Evolutionary conservation across 2,113 vertebrate genomes (phyloP).

Genomic region (Morone saxatilis): DNA sequence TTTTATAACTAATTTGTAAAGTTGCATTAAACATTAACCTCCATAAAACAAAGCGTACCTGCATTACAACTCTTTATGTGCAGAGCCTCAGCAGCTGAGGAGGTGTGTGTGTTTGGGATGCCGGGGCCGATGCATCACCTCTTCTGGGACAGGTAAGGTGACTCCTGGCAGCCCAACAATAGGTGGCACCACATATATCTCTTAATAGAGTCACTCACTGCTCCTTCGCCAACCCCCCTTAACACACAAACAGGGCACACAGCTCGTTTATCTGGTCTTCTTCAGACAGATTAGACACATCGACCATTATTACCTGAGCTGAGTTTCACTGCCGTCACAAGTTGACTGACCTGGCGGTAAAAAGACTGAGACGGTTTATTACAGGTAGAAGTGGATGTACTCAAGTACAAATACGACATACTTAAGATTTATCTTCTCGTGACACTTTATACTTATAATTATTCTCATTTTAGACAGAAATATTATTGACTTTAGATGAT

Average conservation of each 20-base stretch:
- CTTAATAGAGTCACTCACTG: slow-evolving; percentile 93
- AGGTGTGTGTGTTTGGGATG: slow-evolving; percentile 73
- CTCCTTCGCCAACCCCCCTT: slow-evolving; percentile 8
- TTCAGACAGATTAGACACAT: slow-evolving; percentile 38
- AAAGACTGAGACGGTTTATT: too few species aligned
- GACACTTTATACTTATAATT: too few species aligned
- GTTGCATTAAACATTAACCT: neutral
- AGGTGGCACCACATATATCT: slow-evolving; percentile 91
- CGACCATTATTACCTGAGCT: slow-evolving; percentile 25
- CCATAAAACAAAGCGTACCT: neutral
- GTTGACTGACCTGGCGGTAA: neutral
- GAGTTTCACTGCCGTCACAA: slow-evolving; percentile 14
- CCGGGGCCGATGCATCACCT: slow-evolving; percentile 88
- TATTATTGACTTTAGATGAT: too few species aligned
- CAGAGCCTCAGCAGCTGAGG: slow-evolving; percentile 71
- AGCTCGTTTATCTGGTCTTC: slow-evolving; percentile 20
- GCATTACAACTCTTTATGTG: neutral
- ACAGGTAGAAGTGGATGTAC: neutral
- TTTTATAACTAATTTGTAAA: too few species aligned
- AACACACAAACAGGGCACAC: slow-evolving; percentile 13
- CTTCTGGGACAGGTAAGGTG: slow-evolving; percentile 89
- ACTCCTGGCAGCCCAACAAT: slow-evolving; percentile 86
- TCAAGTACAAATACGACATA: neutral
- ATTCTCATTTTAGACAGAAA: too few species aligned
- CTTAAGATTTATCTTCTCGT: neutral